These are phyloP conservation scores for Hedya salicella DNA, from an alignment of 2,888 invertebrate species.

Conservation along the genomic window DNA sequence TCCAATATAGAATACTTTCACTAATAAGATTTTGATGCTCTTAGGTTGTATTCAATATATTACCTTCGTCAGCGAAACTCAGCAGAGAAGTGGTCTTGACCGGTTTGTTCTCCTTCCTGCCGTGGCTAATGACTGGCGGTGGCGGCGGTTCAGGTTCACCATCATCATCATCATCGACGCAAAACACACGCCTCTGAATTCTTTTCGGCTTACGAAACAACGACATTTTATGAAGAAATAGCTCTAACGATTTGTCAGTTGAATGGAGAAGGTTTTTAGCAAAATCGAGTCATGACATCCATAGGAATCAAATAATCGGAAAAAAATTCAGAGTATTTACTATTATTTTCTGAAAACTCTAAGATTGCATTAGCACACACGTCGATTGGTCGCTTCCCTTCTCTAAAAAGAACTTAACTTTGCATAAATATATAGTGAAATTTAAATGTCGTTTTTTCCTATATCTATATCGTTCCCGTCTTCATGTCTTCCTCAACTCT, in stretches of 20 bases:
- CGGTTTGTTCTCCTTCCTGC: constrained; percentile 79
- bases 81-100: constrained; percentile 86
- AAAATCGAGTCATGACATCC: constrained; percentile 2
- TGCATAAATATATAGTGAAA: too few relatives aligned
- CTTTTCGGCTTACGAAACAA: constrained; percentile 95
- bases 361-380: background rate
- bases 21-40: background rate
- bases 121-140: constrained; percentile 78
- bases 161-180: constrained; percentile 88
- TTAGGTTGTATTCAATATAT: background rate
- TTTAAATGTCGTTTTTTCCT: too few relatives aligned
- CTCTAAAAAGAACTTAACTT: too few relatives aligned
- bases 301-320: constrained; percentile 5
- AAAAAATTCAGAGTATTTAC: background rate
- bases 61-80: constrained; percentile 92
- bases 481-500: too few relatives aligned
- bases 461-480: too few relatives aligned
- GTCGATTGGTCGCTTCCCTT: background rate
- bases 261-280: background rate
- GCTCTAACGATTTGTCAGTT: background rate
- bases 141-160: constrained; percentile 79
- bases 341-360: background rate
- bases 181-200: constrained; percentile 91
- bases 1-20: too few relatives aligned
- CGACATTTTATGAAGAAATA: constrained; percentile 84